Base-by-base conservation (phyloP, 2,797 vertebrate genomes). In the Simalia tracyae region DNA sequence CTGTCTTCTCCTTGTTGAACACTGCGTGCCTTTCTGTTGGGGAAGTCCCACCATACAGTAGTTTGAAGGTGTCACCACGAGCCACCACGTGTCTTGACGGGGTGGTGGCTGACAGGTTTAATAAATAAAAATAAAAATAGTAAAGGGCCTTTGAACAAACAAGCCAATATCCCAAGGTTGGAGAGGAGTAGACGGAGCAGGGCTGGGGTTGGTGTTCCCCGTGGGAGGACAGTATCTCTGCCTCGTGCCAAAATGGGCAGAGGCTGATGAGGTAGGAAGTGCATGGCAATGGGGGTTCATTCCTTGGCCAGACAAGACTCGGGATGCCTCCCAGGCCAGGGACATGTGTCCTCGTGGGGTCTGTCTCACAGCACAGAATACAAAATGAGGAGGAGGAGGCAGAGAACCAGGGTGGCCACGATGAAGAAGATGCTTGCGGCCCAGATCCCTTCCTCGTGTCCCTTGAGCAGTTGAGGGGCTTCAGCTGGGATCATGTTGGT, bases 401-500 rank as follows among this genome's bases (percentile, higher is more conserved):
- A 96, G 50, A 97, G 7, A 17, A 91, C 28, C 1, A 98, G 64
- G 15, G 90, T 96, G 92, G 97, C 93, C 57, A 92, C 91, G 17
- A 98, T 96, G 94, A 98, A 97, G 95, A 96, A 88, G 5, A 97
- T 0, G 0, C 95, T 96, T 0, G 97, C 97, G 22, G 95, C 94
- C 98, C 98, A 98, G 0, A 97, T 91, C 4, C 94, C 95, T 26
- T 92, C 92, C 0, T 68, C 0, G 0, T 98, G 96, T 0, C 97
- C 97, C 89, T 95, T 97, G 5, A 97, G 8, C 46, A 15, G 0
- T 0, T 0, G 81, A 0, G 95, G 95, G 22, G 81, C 88, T n/a
- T 97, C 95, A 0, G 95, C 92, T 0, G 97, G 96, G 95, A 98
- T 96, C 95, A 96, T 95, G 94, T 98, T 98, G 93, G 98, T 98